Percentiles rank a stretch among this genome's conserved stretches.
Evolutionary conservation across 1,140 invertebrate species (phyloP).

Genomic region (Microplitis demolitor): DNA sequence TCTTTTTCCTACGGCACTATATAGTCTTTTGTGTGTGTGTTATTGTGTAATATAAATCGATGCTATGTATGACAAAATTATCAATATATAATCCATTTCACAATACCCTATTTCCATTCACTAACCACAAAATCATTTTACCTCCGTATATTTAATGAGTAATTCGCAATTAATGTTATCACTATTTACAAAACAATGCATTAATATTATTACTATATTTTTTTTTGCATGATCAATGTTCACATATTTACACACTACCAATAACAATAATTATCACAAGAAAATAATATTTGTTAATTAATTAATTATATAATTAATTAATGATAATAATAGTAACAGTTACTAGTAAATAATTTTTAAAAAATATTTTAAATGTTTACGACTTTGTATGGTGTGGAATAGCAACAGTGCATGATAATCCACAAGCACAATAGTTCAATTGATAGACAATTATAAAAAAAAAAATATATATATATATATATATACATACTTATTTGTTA

Average conservation of each 20-base stretch:
- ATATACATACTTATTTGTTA: neutral
- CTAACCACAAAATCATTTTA: too few relatives aligned
- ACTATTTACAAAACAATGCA: too few relatives aligned
- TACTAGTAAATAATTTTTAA: neutral
- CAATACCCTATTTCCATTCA: too few relatives aligned
- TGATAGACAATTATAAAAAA: neutral
- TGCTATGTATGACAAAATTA: too few relatives aligned
- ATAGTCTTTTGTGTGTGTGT: too few relatives aligned
- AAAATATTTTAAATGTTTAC: neutral
- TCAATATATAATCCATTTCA: too few relatives aligned
- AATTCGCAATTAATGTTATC: too few relatives aligned
- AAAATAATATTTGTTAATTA: too few relatives aligned
- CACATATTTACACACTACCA: neutral
- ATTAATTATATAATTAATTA: too few relatives aligned
- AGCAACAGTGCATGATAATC: constrained; percentile 23
- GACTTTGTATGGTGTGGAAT: constrained; percentile 46
- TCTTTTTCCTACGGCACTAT: too few relatives aligned
- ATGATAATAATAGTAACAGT: neutral
- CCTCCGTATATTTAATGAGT: too few relatives aligned
- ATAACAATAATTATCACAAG: neutral
- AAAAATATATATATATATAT: neutral
- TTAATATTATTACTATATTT: neutral
- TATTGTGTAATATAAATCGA: too few relatives aligned
- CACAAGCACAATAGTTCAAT: neutral
- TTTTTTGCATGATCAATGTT: neutral